Evolutionary conservation across 2,888 invertebrate genomes (phyloP), one percentile per base, ranked within the genome.

Genomic region (Tiphia femorata): DNA sequence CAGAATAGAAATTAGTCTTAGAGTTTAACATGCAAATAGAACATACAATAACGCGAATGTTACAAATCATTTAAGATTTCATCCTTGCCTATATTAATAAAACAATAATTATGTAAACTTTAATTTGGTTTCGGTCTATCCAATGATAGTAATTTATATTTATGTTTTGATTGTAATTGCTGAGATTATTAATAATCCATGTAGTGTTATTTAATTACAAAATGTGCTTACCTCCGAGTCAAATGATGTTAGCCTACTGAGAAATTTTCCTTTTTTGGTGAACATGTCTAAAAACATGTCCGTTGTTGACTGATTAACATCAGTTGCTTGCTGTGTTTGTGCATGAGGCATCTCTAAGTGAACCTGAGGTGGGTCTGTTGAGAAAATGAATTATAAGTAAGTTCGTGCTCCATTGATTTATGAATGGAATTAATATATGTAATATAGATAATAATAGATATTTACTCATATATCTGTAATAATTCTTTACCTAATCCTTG

Each of bases 271-370:
- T 84, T 97, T 97, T 81, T 96, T 96, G 68, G 93, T 94, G 71
- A 97, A 87, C 89, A 97, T 92, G 77, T 97, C 97, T 78, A 95
- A 91, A 82, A 97, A 94, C 90, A 96, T 95, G 77, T 97, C 97
- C 0, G 95, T 90, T 2, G 95, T 92, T 44, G 92, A 92, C 74
- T 92, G 92, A 2, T 88, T 88, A 63, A 89, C 89, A 3, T 81
- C 81, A 20, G 64, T 71, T 44, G 76, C 72, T 19, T 87, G 86
- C 10, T 91, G 90, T 66, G 88, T 86, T 58, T 92, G 91, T 3
- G 84, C 83, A 33, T 86, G 87, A n/a, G 89, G 88, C 63, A 84
- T 84, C 58, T 83, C 81, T 58, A 87, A 72, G 38, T 87, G 82
- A n/a, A 88, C 85, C 76, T 90, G 89, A 19, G 92, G 90, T n/a